Evolutionary conservation across 2,113 vertebrate species (phyloP).

Genomic region (Glareola pratincola): DNA sequence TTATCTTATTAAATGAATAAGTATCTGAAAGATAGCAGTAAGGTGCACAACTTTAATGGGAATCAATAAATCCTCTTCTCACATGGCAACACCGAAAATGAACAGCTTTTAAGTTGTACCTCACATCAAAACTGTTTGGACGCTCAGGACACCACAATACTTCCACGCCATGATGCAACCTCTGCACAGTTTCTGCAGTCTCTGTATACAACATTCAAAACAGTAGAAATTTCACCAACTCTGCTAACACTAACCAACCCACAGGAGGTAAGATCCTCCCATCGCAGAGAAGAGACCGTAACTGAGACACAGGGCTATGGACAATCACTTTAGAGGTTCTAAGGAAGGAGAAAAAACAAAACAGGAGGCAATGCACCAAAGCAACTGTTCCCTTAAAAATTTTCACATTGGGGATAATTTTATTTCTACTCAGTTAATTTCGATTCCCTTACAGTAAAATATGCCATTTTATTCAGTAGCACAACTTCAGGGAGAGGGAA

Average conservation of each 20-base stretch:
- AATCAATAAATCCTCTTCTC: neutral
- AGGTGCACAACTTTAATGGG: neutral
- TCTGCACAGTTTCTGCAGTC: neutral
- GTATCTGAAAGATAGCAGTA: neutral
- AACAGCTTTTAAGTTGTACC: neutral
- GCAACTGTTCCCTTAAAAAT: neutral
- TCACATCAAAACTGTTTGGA: neutral
- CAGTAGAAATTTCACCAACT: neutral
- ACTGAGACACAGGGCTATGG: neutral
- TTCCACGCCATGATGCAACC: neutral
- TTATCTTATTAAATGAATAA: neutral
- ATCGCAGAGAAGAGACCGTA: neutral
- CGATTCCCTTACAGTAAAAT: neutral
- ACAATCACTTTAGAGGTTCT: neutral
- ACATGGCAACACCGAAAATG: neutral
- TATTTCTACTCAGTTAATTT: neutral
- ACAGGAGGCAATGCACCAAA: neutral
- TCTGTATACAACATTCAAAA: rapidly evolving
- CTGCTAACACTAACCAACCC: neutral
- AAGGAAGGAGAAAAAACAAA: neutral
- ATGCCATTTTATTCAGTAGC: neutral
- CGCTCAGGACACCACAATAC: neutral
- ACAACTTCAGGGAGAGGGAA: neutral
- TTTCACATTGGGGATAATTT: neutral
- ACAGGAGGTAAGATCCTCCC: neutral